Evolutionary conservation across 2,797 vertebrate genomes (phyloP), one percentile per base, ranked within the genome.

Genomic region (Amphiprion clarkii): DNA sequence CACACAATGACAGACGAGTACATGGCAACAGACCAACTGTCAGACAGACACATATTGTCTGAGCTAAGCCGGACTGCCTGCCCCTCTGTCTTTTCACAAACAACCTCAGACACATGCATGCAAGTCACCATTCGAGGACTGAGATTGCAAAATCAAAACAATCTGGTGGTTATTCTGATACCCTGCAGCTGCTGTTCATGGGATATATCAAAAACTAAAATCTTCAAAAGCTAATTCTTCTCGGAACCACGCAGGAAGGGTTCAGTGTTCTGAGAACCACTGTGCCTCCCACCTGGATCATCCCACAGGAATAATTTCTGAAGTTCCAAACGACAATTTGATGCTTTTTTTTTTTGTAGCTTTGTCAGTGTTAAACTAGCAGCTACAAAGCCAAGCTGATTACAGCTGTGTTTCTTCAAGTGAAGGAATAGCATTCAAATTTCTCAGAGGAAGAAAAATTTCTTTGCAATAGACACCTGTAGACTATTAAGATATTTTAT

Each of bases 1-100:
- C 46, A 25, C n/a, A 60, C 25, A 59, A 46, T 69, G 69, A 86
- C 46, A 75, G 71, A 70, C 44, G 23, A 17, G 31, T 44, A 46
- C 3, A 14, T 54, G 59, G 60, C 36, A 64, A 31, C 49, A 74
- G 13, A 62, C 42, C 6, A 44, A 6, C 63, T 68, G 62, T 56
- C 59, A 54, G 58, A 60, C 63, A 74, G 7, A 40, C 68, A 49
- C 2, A 6, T 54, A 25, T 65, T 53, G 40, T 61, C 62, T 52
- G 44, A 62, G 42, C 19, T 33, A 11, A 49, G 42, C 67, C n/a
- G 17, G 13, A 4, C 1, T 21, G 17, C 31, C n/a, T 2, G 6
- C 27, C 29, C 17, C 6, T 58, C 33, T 44, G 27, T 57, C n/a
- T 40, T 19, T 40, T 14, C 44, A 33, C 46, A 33, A 36, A 48